Evolutionary conservation across 2,797 vertebrate species (phyloP).

Genomic region (Falco concolor): DNA sequence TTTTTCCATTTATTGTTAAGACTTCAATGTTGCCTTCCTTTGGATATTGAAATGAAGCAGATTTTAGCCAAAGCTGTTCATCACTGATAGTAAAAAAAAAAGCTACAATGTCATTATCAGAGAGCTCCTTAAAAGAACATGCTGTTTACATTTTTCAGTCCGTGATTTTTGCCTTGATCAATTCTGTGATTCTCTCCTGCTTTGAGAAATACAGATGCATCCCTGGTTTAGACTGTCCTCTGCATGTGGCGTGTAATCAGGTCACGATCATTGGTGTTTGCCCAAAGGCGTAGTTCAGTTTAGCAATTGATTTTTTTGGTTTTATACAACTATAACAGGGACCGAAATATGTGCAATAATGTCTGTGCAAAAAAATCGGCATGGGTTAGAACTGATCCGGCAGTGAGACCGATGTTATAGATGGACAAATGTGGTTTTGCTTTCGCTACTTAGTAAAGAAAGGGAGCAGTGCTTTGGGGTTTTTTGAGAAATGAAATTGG

Average conservation of each 20-base stretch:
- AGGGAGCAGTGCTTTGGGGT: neutral
- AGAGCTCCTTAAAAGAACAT: neutral
- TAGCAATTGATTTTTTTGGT: neutral
- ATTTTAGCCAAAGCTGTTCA: neutral
- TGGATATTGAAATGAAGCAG: neutral
- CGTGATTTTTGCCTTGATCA: neutral
- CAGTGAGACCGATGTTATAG: neutral
- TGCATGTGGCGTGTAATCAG: neutral
- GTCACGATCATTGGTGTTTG: neutral
- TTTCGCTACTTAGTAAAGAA: neutral
- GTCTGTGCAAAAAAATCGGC: neutral
- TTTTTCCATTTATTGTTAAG: neutral
- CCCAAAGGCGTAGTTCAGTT: neutral
- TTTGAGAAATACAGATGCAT: neutral
- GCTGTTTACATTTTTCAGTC: neutral
- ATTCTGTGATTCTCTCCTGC: neutral
- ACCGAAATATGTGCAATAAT: neutral
- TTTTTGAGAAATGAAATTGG: neutral
- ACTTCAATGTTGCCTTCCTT: neutral
- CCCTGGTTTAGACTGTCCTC: neutral
- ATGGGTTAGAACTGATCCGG: neutral
- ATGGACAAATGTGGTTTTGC: neutral
- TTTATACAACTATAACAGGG: neutral
- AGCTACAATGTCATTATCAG: neutral
- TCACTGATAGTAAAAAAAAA: neutral